Base-by-base conservation (phyloP, 2,797 vertebrate genomes). In the Alectoris magna region DNA sequence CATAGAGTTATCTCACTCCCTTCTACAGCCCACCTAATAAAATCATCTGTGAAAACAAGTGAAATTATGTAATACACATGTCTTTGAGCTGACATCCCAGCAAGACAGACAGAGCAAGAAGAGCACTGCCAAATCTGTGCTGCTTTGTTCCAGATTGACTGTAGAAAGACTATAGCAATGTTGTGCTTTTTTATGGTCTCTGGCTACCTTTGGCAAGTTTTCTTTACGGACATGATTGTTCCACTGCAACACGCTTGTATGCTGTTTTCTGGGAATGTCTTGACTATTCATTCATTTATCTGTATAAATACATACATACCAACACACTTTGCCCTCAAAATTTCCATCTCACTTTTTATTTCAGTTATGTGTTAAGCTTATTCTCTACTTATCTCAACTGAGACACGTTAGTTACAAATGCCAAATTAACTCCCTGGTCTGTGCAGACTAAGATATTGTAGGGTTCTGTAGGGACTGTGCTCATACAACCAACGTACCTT, bases 341-440 rank as follows among this genome's bases (percentile, higher is more conserved):
- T 2, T 78, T 88, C 11, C 41, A 29, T 36, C 3, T 60, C 49
- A 22, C 6, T 10, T 87, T 88, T 77, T 22, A 58, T 49, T 59
- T 83, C 31, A 38, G 8, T 22, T 84, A 48, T 17, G n/a, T 66
- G 9, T 58, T 72, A 83, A 91, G 10, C 5, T 69, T 63, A 56
- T 24, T 15, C 1, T 81, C 24, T 69, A 26, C 26, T 53, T 2
- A 34, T 29, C 39, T 83, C 0, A 0, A 0, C 60, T 8, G 73
- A 85, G 5, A 14, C 2, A 34, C 12, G 4, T 4, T 3, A 29
- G 12, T 26, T 80, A 15, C 15, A 92, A 84, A 84, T 15, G 8
- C 41, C 67, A 83, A 11, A 59, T 49, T 8, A 80, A 43, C 24
- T 62, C 38, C 41, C 9, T 67, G 43, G 41, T 78, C 51, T 71